Percentiles rank a stretch among this genome's conserved stretches.
These are phyloP conservation scores for Channa striata DNA, from an alignment of 2,797 vertebrate genomes.

Conservation along the genomic window DNA sequence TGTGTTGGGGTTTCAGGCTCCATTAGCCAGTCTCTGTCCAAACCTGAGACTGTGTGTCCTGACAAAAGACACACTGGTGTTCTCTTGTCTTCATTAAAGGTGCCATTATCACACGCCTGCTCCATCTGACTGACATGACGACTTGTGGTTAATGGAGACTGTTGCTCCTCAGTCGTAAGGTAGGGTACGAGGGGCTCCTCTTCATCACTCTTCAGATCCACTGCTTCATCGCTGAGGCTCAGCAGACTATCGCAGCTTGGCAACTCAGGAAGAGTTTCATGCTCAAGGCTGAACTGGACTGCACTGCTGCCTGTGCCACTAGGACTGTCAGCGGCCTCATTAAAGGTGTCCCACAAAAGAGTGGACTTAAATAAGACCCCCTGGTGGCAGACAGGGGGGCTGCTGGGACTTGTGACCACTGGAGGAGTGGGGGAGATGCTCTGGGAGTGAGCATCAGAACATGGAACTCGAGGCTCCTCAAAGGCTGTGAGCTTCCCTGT, in stretches of 20 bases:
- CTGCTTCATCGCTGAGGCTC: slow-evolving; percentile 56
- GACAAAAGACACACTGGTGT: slow-evolving; percentile 32
- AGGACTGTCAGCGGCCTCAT: slow-evolving; percentile 47
- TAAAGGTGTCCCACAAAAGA: slow-evolving; percentile 70
- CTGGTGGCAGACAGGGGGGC: slow-evolving; percentile 51
- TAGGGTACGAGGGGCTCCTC: slow-evolving; percentile 51
- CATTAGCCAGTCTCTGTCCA: slow-evolving; percentile 46
- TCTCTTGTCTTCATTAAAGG: slow-evolving; percentile 28
- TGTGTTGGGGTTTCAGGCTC: slow-evolving; percentile 31
- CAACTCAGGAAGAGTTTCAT: slow-evolving; percentile 80
- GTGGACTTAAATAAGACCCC: slow-evolving; percentile 44
- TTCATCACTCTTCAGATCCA: slow-evolving; percentile 44
- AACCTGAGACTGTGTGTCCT: not conserved
- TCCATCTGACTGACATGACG: slow-evolving; percentile 13
- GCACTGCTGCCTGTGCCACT: slow-evolving; percentile 58
- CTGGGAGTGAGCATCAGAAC: not conserved
- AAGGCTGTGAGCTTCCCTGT: slow-evolving; percentile 5
- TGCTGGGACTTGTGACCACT: not conserved
- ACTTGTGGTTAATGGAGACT: not conserved
- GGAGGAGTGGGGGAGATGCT: not conserved
- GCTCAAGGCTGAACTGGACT: slow-evolving; percentile 73
- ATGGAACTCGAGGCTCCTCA: not conserved
- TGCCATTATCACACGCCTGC: slow-evolving; percentile 1
- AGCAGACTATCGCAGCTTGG: slow-evolving; percentile 73
- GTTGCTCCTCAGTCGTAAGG: slow-evolving; percentile 13